Evolutionary conservation across 2,888 invertebrate genomes (phyloP).

Genomic region (Melanostoma mellinum): DNA sequence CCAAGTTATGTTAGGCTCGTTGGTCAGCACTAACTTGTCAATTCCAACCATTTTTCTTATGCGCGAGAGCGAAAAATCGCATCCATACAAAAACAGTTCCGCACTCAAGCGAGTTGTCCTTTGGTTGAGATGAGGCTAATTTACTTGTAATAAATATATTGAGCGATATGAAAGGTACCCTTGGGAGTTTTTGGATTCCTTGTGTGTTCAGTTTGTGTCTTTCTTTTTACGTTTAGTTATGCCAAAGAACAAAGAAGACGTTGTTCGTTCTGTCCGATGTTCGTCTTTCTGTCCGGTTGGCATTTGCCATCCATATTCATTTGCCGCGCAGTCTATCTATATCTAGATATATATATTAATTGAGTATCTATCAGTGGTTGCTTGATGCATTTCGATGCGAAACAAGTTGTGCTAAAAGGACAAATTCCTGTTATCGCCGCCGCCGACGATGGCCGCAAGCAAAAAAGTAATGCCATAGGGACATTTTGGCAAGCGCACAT

Average conservation of each 20-base stretch:
- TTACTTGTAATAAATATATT: slow-evolving; percentile 75
- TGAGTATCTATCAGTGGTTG: slow-evolving; percentile 64
- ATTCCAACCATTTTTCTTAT: slow-evolving; percentile 54
- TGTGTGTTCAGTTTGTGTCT: slow-evolving; percentile 44
- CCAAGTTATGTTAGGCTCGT: slow-evolving; percentile 45
- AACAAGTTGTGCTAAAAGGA: slow-evolving; percentile 64
- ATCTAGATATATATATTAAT: slow-evolving; percentile 64
- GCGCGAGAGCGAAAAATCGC: slow-evolving; percentile 5
- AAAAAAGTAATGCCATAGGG: slow-evolving; percentile 59
- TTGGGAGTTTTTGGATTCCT: slow-evolving; percentile 59
- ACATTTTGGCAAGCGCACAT: slow-evolving; percentile 22
- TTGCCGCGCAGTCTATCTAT: slow-evolving; percentile 7
- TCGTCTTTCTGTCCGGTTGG: neutral
- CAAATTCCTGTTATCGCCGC: slow-evolving; percentile 66
- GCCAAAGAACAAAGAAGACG: slow-evolving; percentile 6
- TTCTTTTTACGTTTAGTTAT: slow-evolving; percentile 42
- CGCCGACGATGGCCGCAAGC: slow-evolving; percentile 29
- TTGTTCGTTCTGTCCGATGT: slow-evolving; percentile 1
- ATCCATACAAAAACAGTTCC: slow-evolving; percentile 32
- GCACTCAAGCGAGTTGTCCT: slow-evolving; percentile 10
- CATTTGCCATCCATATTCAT: slow-evolving; percentile 44
- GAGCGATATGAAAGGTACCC: slow-evolving; percentile 73
- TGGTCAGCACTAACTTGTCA: slow-evolving; percentile 67
- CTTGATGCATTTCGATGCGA: slow-evolving; percentile 59
- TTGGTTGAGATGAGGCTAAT: slow-evolving; percentile 61